A percentile compares a stretch with the other conserved stretches of the same genome.
These are phyloP conservation scores for Sarcophilus harrisii DNA, from an alignment of 2,797 vertebrate genomes.

Conservation along the genomic window DNA sequence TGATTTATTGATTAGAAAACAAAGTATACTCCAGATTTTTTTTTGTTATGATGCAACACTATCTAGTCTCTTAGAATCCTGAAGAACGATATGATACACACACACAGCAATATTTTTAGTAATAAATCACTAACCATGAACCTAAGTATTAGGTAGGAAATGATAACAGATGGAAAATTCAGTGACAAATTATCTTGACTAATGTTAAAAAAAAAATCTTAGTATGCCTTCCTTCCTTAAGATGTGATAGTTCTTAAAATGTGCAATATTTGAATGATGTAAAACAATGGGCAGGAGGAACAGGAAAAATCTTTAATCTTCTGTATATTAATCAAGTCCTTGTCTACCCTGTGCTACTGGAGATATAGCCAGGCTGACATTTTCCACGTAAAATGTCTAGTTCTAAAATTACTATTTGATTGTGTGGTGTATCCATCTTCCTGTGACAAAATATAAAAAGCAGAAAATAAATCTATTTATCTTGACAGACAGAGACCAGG, in stretches of 20 bases:
- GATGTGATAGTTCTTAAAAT: not conserved
- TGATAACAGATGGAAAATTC: constrained; percentile 3
- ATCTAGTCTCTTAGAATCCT: not conserved
- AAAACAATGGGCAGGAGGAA: not conserved
- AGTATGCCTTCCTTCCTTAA: constrained; percentile 19
- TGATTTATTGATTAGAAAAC: not conserved
- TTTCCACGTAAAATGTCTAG: constrained; percentile 29
- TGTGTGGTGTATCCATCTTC: constrained; percentile 46
- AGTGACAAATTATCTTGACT: not conserved
- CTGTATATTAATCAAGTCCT: not conserved
- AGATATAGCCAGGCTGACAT: constrained; percentile 9
- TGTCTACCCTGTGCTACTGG: not conserved
- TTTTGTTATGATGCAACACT: not conserved
- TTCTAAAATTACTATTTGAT: constrained; percentile 58
- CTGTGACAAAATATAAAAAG: constrained; percentile 68
- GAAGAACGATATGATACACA: not conserved
- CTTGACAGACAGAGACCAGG: constrained; percentile 53
- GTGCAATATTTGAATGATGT: not conserved
- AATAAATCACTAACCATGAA: not conserved
- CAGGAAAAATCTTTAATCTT: constrained; percentile 21
- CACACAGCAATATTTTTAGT: not conserved
- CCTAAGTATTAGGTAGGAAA: not conserved
- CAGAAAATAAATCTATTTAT: constrained; percentile 72
- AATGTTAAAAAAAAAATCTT: not conserved
- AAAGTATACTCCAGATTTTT: not conserved